These are phyloP conservation scores for Monopterus albus DNA, from an alignment of 2,113 vertebrate species.

Conservation along the genomic window DNA sequence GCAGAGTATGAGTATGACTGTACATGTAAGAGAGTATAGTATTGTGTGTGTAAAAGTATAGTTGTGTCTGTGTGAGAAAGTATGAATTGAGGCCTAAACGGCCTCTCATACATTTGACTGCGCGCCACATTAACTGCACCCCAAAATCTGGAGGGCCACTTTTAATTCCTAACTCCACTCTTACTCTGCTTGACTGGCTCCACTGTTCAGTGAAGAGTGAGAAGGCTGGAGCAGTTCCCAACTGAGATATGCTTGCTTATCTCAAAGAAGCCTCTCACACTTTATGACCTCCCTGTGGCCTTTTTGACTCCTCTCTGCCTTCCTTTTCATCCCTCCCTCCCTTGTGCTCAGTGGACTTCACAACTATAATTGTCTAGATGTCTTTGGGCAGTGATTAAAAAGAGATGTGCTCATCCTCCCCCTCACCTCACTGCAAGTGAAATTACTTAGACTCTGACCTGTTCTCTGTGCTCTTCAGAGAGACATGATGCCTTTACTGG, in stretches of 20 bases:
- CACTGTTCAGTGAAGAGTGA: slow-evolving; percentile 16
- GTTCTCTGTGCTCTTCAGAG: slow-evolving; percentile 33
- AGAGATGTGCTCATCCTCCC: slow-evolving; percentile 30
- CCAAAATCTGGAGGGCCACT: too few species aligned
- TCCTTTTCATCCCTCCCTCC: slow-evolving; percentile 21
- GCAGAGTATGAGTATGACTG: too few species aligned
- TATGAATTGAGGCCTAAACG: too few species aligned
- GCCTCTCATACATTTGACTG: too few species aligned
- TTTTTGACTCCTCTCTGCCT: neutral
- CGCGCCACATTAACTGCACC: too few species aligned
- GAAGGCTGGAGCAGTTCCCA: neutral
- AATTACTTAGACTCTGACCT: slow-evolving; percentile 56
- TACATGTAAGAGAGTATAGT: too few species aligned
- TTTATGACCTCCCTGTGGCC: neutral
- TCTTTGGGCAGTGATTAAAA: slow-evolving; percentile 62
- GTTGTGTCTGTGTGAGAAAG: too few species aligned
- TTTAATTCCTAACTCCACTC: slow-evolving; percentile 5
- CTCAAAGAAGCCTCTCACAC: slow-evolving; percentile 11
- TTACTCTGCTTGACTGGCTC: neutral
- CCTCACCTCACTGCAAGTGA: slow-evolving; percentile 12
- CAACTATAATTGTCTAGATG: slow-evolving; percentile 47
- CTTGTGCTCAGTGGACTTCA: slow-evolving; percentile 26
- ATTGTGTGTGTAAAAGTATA: too few species aligned
- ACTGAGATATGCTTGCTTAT: slow-evolving; percentile 3
- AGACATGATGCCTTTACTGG: slow-evolving; percentile 18